Evolutionary conservation across 2,113 vertebrate genomes (phyloP), one percentile per base, ranked within the genome.

Genomic region (Onychostruthus taczanowskii): DNA sequence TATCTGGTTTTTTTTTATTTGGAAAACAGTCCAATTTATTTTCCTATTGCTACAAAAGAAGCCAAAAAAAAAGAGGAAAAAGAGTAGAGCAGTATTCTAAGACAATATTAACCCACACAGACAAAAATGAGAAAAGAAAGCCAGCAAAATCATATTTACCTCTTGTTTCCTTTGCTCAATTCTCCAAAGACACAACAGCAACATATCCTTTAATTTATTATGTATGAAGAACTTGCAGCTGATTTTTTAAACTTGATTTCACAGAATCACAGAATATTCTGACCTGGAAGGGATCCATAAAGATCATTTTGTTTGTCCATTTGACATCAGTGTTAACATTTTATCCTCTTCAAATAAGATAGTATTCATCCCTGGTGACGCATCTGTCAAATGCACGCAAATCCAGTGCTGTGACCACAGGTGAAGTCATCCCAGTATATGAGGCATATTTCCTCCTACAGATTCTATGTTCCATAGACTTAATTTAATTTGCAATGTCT

Each of bases 401-500:
- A 87, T 78, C 26, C 49, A 67, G 9, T 64, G n/a, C 41, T 84
- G 49, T 84, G 53, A 70, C 24, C 92, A 70, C 24, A 85, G 58
- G 44, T 92, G 80, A 95, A 92, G 64, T 95, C 73, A 89, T 78
- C 47, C 31, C 24, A 41, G 14, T 72, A 30, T 44, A 63, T 23
- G 18, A 92, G 55, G 70, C 30, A 74, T 35, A 61, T 79, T 86
- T 88, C 76, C 67, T 85, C 46, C 72, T 52, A 70, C 47, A 59
- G 41, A 11, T 77, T 86, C 27, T 69, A 3, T 88, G 13, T 78
- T 97, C 58, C 44, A 62, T 31, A 64, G 21, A 10, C 31, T 84
- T 87, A 84, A 91, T 93, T 92, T 81, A 80, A 84, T 91, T 94
- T 86, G 12, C 33, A 89, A 10, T 49, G 11, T 64, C 47, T 90